Evolutionary conservation across 2,113 vertebrate species (phyloP).

Genomic region (zebrafish (Danio rerio)): GRCz12tu NC_133181.1:13163501-13164000

Average conservation of each 20-base stretch:
- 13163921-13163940: slow-evolving; percentile 60
- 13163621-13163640: background rate
- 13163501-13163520: background rate
- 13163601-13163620: background rate
- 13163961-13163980: slow-evolving; percentile 55
- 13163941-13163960: slow-evolving; percentile 47
- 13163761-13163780: background rate
- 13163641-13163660: background rate
- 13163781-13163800: background rate
- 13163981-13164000: slow-evolving; percentile 54
- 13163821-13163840: background rate
- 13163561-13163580: background rate
- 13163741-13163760: background rate
- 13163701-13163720: background rate
- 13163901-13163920: slow-evolving; percentile 41
- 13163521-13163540: too few relatives aligned
- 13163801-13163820: background rate
- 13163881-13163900: slow-evolving; percentile 8
- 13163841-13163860: background rate
- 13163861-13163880: background rate
- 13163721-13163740: background rate
- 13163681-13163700: background rate
- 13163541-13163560: background rate
- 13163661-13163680: background rate
- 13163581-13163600: slow-evolving; percentile 26